Evolutionary conservation across 64 coral and sea anemone species (phyloP).

Genomic region (Stylophora pistillata): DNA sequence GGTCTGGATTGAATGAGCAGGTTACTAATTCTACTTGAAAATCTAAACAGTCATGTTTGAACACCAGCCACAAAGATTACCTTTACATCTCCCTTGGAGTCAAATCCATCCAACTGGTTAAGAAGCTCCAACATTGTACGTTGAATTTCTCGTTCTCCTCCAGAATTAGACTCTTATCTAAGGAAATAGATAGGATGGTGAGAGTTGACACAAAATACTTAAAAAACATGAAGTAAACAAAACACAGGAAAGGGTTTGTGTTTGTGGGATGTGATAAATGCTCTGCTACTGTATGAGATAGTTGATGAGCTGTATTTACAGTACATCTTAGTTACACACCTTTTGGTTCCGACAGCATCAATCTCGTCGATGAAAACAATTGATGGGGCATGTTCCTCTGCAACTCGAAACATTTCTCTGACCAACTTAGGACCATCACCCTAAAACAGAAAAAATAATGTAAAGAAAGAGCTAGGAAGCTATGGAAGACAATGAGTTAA

Average conservation of each 20-base stretch:
- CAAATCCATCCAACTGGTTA: slow-evolving; percentile 96
- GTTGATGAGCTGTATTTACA: too few species aligned
- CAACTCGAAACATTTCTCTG: slow-evolving; percentile 94
- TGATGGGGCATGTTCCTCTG: slow-evolving; percentile 95
- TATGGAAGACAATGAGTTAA: not conserved
- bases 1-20: too few species aligned
- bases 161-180: slow-evolving; percentile 95
- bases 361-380: slow-evolving; percentile 99
- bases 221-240: too few species aligned
- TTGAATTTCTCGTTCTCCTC: slow-evolving; percentile 95
- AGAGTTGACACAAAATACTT: not conserved
- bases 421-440: slow-evolving; percentile 98
- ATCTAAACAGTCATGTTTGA: too few species aligned
- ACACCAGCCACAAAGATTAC: not conserved
- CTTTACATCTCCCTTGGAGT: slow-evolving; percentile 98
- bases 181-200: not conserved
- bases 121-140: slow-evolving; percentile 96
- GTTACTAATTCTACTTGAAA: too few species aligned
- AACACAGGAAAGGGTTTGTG: too few species aligned
- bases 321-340: slow-evolving; percentile 6
- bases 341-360: slow-evolving; percentile 99
- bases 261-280: too few species aligned
- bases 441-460: slow-evolving; percentile 21
- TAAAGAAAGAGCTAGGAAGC: not conserved
- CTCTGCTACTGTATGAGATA: too few species aligned